Conservation (phyloP, 2,888 invertebrate species). For the Cordilura impudica region DNA sequence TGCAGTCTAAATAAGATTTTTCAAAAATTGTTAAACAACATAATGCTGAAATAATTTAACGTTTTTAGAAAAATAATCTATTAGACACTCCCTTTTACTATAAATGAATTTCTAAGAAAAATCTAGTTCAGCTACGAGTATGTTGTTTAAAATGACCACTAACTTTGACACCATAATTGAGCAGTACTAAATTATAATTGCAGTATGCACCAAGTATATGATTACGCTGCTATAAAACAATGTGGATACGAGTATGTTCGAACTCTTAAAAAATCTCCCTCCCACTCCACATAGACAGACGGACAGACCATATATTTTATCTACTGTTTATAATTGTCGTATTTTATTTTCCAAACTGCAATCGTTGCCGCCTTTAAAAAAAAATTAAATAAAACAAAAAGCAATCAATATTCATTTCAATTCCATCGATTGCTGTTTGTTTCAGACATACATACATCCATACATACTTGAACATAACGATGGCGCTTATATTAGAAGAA, state of each 20-base stretch:
- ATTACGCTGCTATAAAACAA: neutral
- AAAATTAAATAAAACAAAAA: neutral
- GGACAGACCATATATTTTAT: neutral
- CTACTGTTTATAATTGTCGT: neutral
- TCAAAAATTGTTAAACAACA: too few species aligned
- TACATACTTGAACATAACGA: neutral
- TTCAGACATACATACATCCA: neutral
- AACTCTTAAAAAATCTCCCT: neutral
- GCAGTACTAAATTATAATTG: neutral
- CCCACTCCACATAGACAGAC: neutral
- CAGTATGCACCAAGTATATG: neutral
- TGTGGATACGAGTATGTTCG: neutral
- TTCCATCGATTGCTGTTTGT: neutral
- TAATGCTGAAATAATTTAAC: neutral
- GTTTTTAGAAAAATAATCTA: neutral
- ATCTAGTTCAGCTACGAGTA: neutral
- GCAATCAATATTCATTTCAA: neutral
- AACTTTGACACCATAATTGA: neutral
- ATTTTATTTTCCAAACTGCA: neutral
- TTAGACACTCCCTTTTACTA: neutral
- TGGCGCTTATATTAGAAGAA: neutral
- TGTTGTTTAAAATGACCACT: neutral
- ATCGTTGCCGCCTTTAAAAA: neutral
- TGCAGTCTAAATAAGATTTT: too few species aligned
- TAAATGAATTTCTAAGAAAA: neutral